Evolutionary conservation across 2,113 vertebrate species (phyloP), one percentile per base, ranked within the genome.

Genomic region (Oxyruncus cristatus): DNA sequence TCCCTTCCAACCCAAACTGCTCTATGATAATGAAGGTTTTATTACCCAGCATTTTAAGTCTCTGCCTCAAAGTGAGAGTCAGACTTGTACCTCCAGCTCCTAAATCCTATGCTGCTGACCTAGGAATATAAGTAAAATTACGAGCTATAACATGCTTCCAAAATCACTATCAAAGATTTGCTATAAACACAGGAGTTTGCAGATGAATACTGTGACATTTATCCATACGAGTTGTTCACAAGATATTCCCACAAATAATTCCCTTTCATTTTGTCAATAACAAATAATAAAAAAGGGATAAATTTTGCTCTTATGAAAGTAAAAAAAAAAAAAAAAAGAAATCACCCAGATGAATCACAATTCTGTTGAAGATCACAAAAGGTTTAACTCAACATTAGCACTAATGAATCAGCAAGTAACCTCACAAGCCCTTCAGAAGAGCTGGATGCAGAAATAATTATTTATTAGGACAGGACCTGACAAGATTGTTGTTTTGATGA

Each of bases 401-500:
- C 46, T 66, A 74, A 90, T 75, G 52, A 88, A 95, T 91, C 88
- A 94, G 79, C 73, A 96, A 75, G 52, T 66, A 88, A 91, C n/a
- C 47, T 94, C 80, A 81, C 59, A 94, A 93, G 42, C 19, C 73
- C 55, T 88, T 95, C 77, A 94, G 65, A 93, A 89, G 37, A 50
- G 74, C 33, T 78, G 35, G 55, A 41, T 14, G 21, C 62, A 89
- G 85, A 97, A 96, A 97, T 91, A 97, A 96, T 97, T 96, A 93
- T 97, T 97, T 97, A 91, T 66, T 65, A 81, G 85, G 83, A 77
- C 67, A 95, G 21, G 39, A 77, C 83, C 71, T 52, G 37, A 88
- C 83, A 97, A 87, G 85, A 92, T 74, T 92, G n/a, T 81, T 96
- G 86, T 66, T 97, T 91, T 96, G 95, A 97, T 97, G 87, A 96